Evolutionary conservation across 1,140 invertebrate genomes (phyloP), one percentile per base, ranked within the genome.

Genomic region (Trypoxylus dichotomus): DNA sequence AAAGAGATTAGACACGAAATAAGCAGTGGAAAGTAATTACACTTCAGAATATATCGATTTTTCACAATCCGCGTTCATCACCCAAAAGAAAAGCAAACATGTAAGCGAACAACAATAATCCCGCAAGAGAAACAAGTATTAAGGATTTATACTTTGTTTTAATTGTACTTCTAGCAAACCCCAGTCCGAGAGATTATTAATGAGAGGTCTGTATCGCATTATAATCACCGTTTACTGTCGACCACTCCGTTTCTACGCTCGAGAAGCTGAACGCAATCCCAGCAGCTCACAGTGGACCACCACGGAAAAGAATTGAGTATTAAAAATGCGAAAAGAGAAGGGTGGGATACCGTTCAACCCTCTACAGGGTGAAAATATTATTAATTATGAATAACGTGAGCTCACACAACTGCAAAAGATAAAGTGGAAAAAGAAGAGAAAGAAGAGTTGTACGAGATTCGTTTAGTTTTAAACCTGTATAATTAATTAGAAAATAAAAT

Each of bases 401-500:
- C 25, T 27, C 29, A 73, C 77, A 63, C 60, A 63, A 63, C 60
- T 24, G 60, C 60, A 19, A 63, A 63, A 63, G 60, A 63, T 63
- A 19, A 63, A 63, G 60, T 25, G 60, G 27, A 32, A 76, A 37
- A 37, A 73, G 60, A 41, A 75, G 73, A 79, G 74, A 73, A 79
- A 71, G 78, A 74, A 73, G 78, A 80, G 77, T 80, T 75, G 74
- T 74, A 13, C 60, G 68, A 80, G 78, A 80, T 75, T 79, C 79
- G 78, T 80, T 80, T 80, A 74, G 78, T 80, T 77, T 76, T 58
- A 58, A 76, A 73, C 29, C 71, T 42, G 76, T 73, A 77, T 80
- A 79, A 80, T 80, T 80, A 80, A 80, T 77, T 77, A 79, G 77
- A 79, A 80, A 79, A 80, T 76, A 76, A 77, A 80, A 76, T 24